Conservation (phyloP, 2,797 vertebrate species). For the Anguilla megastoma region DNA sequence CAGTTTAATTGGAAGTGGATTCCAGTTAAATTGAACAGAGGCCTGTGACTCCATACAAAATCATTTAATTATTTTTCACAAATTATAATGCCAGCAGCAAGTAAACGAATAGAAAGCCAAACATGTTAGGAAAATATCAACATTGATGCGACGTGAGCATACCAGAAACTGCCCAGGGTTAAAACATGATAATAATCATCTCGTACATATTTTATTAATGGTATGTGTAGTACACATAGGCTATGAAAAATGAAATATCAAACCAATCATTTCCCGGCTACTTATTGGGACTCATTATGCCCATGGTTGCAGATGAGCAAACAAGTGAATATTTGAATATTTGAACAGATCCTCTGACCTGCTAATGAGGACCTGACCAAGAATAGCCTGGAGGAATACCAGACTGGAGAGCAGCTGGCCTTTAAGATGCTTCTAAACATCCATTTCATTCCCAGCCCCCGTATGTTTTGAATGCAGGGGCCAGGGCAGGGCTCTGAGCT, state of each 20-base stretch:
- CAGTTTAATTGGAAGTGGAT: too few species aligned
- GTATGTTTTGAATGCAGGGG: not conserved
- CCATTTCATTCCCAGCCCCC: not conserved
- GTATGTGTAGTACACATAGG: not conserved
- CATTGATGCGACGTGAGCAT: slow-evolving; percentile 18
- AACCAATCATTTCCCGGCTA: not conserved
- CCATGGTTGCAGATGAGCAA: not conserved
- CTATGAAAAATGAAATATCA: not conserved
- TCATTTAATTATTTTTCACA: slow-evolving; percentile 19
- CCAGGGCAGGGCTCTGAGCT: not conserved
- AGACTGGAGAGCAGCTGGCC: not conserved
- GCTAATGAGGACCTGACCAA: not conserved
- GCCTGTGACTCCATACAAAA: not conserved
- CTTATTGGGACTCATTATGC: not conserved
- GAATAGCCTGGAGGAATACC: not conserved
- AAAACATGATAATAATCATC: not conserved
- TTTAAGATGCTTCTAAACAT: not conserved
- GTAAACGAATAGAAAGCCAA: slow-evolving; percentile 13
- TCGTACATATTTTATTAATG: not conserved
- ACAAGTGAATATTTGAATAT: not conserved
- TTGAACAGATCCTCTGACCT: not conserved
- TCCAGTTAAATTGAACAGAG: too few species aligned
- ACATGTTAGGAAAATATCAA: slow-evolving; percentile 2
- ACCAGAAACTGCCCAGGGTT: not conserved
- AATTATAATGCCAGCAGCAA: slow-evolving; percentile 21